phyloP scores from a whole-genome alignment of 2,113 vertebrate species.

The Eolophus roseicapilla region DNA sequence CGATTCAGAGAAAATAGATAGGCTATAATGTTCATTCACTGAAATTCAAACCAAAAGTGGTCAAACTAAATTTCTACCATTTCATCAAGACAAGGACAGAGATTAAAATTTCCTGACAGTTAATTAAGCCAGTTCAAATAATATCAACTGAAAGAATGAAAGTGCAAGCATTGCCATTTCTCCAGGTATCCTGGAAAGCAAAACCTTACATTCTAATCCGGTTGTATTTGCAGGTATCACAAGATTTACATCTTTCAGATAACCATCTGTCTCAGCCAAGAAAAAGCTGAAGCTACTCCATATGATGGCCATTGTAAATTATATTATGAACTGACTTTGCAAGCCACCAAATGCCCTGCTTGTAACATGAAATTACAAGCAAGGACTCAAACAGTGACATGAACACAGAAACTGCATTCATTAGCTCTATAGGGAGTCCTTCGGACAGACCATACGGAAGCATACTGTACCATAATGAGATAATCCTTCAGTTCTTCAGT shows the following conservation, averaged over 20 bases:
- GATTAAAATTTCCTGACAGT: background rate
- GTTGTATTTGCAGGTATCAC: background rate
- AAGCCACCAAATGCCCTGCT: background rate
- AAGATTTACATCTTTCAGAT: background rate
- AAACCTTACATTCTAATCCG: background rate
- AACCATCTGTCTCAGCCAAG: background rate
- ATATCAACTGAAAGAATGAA: background rate
- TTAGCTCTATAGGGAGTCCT: background rate
- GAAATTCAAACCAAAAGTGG: background rate
- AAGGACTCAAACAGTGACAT: background rate
- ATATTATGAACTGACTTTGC: background rate
- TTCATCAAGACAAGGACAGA: background rate
- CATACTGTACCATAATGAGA: background rate
- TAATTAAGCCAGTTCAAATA: background rate
- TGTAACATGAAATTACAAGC: background rate
- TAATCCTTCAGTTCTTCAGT: background rate
- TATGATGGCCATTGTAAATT: background rate
- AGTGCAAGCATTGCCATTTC: background rate
- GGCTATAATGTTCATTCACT: background rate
- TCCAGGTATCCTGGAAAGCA: background rate
- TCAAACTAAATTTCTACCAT: background rate
- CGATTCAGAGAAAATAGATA: background rate
- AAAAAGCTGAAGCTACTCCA: background rate
- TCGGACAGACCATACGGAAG: background rate
- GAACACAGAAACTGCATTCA: background rate